phyloP scores from a whole-genome alignment of 1,140 invertebrate genomes.

The Lepidurus apus region DNA sequence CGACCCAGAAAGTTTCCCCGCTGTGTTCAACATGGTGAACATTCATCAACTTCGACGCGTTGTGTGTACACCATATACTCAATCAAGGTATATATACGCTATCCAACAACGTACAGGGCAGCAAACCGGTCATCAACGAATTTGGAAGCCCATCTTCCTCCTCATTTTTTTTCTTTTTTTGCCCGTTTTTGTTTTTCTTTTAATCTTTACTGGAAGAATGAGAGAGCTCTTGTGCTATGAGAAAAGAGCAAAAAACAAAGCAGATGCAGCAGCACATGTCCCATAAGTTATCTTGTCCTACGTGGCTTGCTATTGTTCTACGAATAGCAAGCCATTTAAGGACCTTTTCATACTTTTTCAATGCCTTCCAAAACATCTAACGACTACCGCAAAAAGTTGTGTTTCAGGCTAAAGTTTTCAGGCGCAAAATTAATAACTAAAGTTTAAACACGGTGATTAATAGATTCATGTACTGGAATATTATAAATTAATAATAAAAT shows the following conservation, averaged over 20 bases:
- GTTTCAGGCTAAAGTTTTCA: not conserved
- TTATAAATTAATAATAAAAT: too few species aligned
- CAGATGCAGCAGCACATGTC: conserved; percentile 14
- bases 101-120: not conserved
- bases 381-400: not conserved
- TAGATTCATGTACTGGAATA: too few species aligned
- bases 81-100: conserved; percentile 3
- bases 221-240: not conserved
- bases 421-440: not conserved
- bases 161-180: not conserved
- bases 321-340: not conserved
- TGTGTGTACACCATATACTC: conserved; percentile 13
- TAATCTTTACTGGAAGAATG: not conserved
- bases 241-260: not conserved
- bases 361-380: not conserved
- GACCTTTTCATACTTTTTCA: not conserved
- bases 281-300: conserved; percentile 19
- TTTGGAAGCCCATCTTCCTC: conserved; percentile 14
- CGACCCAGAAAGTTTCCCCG: not conserved
- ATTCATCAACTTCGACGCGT: conserved; percentile 21
- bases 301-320: conserved; percentile 7
- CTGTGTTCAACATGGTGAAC: conserved; percentile 13
- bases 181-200: not conserved
- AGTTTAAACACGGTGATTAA: too few species aligned
- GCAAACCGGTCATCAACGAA: not conserved